Evolutionary conservation across 2,797 vertebrate species (phyloP).

Genomic region (Hylomyscus alleni): DNA sequence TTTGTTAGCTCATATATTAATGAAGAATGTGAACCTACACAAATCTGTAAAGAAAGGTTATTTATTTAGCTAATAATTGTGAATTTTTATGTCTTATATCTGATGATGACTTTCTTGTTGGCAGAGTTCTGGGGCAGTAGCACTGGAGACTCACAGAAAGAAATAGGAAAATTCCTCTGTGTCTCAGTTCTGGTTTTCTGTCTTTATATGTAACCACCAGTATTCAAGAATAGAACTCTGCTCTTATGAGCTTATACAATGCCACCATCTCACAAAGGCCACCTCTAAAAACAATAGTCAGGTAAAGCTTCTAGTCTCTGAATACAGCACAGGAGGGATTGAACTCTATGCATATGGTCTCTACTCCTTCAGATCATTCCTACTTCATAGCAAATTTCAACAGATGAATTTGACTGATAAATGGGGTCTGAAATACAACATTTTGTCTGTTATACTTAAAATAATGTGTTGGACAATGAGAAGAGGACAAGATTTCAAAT

Average conservation of each 20-base stretch:
- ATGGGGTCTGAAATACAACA: neutral
- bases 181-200: neutral
- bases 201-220: neutral
- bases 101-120: neutral
- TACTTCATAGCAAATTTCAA: neutral
- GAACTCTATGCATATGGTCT: neutral
- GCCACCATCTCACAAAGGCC: neutral
- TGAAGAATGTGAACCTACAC: neutral
- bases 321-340: neutral
- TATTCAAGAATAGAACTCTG: neutral
- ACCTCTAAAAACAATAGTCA: neutral
- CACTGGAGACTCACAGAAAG: neutral
- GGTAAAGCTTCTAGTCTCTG: neutral
- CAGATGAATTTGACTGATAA: neutral
- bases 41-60: neutral
- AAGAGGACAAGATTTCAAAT: neutral
- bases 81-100: neutral
- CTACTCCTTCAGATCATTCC: neutral
- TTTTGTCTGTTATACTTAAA: neutral
- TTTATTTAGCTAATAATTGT: neutral
- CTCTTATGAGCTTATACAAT: neutral
- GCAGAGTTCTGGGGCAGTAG: neutral
- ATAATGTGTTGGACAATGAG: neutral
- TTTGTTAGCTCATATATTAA: neutral
- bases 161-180: neutral